Evolutionary conservation across 2,113 vertebrate genomes (phyloP), one percentile per base, ranked within the genome.

Genomic region (Cyanoramphus novaezelandiae): DNA sequence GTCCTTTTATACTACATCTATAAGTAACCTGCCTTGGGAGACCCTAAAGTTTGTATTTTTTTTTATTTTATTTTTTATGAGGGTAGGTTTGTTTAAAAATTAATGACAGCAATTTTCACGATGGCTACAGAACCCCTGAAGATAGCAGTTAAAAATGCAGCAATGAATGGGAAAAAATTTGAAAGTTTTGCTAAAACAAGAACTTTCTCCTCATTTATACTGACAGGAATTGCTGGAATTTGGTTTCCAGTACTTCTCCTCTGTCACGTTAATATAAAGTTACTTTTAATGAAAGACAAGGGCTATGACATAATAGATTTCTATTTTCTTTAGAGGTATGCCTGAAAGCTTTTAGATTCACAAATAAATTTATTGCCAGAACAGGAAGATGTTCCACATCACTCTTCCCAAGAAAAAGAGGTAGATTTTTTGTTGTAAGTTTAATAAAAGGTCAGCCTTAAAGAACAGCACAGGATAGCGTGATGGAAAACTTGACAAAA

Each of bases 291-390:
- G 62, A 93, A 98, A 96, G 82, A 91, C 46, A 46, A 88, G 86
- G 75, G 39, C 37, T 87, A 80, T 94, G 94, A 97, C 41, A 86
- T 91, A 94, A 93, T 77, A 87, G 83, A 93, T 96, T 98, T 97
- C 88, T 95, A 89, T 92, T 97, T 96, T 95, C 52, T 90, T 88
- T 97, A 98, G 88, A 96, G 97, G 60, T 77, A 96, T 97, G 87
- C 57, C 77, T 70, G 92, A 97, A 97, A 97, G 93, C 70, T 98
- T 98, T 98, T 97, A 97, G 82, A 96, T 86, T 96, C 97, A 95
- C 88, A 82, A 92, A 97, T 96, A 86, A 94, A 96, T 97, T 97
- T 96, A 86, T 97, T 95, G 91, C 31, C 89, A 96, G 47, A 96
- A 97, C 4, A 44, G 87, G 81, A 96, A 97, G 96, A 94, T 96